Evolutionary conservation across 37 sponge, comb jelly and placozoan genomes (phyloP).

Genomic region (Mnemiopsis leidyi): DNA sequence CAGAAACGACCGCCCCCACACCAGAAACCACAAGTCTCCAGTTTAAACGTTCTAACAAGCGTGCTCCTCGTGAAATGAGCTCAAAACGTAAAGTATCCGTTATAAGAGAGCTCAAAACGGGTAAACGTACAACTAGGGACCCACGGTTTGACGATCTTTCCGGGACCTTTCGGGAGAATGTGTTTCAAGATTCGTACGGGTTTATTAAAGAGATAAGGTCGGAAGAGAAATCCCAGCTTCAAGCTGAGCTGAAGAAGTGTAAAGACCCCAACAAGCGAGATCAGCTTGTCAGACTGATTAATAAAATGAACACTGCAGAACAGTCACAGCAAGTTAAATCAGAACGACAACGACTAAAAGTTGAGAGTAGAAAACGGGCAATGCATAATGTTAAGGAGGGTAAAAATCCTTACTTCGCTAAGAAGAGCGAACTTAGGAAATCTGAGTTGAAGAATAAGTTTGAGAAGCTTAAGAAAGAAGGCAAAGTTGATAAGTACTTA

Average conservation of each 20-base stretch:
- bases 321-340: background rate
- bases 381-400: slow-evolving; percentile 28
- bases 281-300: slow-evolving; percentile 8
- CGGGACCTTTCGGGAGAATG: background rate
- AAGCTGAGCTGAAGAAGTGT: slow-evolving; percentile 32
- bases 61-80: slow-evolving; percentile 27
- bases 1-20: background rate
- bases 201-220: slow-evolving; percentile 46
- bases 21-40: background rate
- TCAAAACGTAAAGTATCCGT: slow-evolving; percentile 48
- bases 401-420: slow-evolving; percentile 60
- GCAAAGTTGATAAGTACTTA: slow-evolving; percentile 56
- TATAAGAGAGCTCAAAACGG: background rate
- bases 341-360: slow-evolving; percentile 8
- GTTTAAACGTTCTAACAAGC: slow-evolving; percentile 46
- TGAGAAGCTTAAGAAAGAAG: slow-evolving; percentile 48
- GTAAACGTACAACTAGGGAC: slow-evolving; percentile 6
- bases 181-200: slow-evolving; percentile 36
- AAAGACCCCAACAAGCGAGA: background rate
- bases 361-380: slow-evolving; percentile 17
- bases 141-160: slow-evolving; percentile 46
- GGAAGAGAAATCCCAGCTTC: slow-evolving; percentile 30
- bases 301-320: slow-evolving; percentile 28
- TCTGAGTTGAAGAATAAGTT: slow-evolving; percentile 50
- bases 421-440: slow-evolving; percentile 43